Evolutionary conservation across 2,113 vertebrate species (phyloP), one percentile per base, ranked within the genome.

Genomic region (Ctenodactylus gundi): DNA sequence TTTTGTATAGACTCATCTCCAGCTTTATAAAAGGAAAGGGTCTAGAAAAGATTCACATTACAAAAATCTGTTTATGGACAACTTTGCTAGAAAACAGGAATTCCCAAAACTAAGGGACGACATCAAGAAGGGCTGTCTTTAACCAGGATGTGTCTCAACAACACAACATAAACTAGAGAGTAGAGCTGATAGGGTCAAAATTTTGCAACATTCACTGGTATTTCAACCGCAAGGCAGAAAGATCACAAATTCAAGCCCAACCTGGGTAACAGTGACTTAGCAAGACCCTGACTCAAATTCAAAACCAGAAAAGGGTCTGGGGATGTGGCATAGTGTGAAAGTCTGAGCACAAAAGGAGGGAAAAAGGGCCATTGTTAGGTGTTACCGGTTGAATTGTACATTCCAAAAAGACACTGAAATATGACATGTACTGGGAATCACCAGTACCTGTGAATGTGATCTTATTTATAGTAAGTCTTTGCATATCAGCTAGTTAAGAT

Each of bases 21-120:
- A 76, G 29, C 67, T 94, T 81, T 90, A 76, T 55, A 93, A 77
- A n/a, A 76, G 49, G n/a, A 86, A 95, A 81, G 21, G 27, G 17
- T 87, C 51, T 44, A 49, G 13, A 64, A 57, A 75, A 65, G 15
- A 60, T 55, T 44, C 7, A 15, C 8, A 57, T 51, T 85, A 92
- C 21, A 88, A 64, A 82, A 92, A 92, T 29, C 31, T 36, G 34
- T 15, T 49, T 82, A 75, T 15, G 58, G 25, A 39, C 23, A 89
- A 55, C 44, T 84, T 67, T 23, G 44, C 70, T 80, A 58, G 65
- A 73, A 91, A 68, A 29, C 7, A 58, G 70, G 23, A 88, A 73
- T 70, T 85, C 36, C 29, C 55, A 7, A 68, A 58, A 25, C 2
- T 20, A 11, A 57, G 18, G 51, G 36, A 64, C 27, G 36, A n/a